Conservation (phyloP, 1,140 invertebrate genomes). For the Dinoponera quadriceps region DNA sequence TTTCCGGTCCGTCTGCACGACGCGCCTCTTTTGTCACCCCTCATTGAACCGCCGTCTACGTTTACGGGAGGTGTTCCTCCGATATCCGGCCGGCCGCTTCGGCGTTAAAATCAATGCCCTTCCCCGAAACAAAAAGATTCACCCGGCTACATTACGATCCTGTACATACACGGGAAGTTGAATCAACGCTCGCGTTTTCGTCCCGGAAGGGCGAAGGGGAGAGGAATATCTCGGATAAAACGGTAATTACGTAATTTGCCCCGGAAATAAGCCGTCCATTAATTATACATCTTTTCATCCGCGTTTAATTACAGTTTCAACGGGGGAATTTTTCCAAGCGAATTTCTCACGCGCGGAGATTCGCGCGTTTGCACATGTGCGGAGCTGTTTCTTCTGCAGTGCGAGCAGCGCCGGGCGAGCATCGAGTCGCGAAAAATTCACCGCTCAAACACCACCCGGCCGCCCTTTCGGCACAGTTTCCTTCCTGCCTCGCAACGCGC, state of each 20-base stretch:
- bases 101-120: background rate
- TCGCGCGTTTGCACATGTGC: background rate
- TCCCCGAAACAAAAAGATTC: slow-evolving; percentile 11
- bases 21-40: slow-evolving; percentile 10
- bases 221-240: slow-evolving; percentile 15
- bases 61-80: background rate
- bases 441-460: background rate
- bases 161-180: background rate
- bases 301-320: background rate
- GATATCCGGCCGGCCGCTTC: background rate
- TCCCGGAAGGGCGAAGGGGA: too few relatives aligned
- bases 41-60: background rate
- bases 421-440: slow-evolving; percentile 27
- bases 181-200: slow-evolving; percentile 4
- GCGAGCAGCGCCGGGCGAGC: background rate
- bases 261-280: slow-evolving; percentile 1
- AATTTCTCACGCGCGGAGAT: background rate
- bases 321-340: slow-evolving; percentile 2
- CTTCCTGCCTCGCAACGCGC: background rate
- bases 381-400: background rate
- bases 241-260: background rate
- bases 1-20: background rate
- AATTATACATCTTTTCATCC: background rate
- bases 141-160: background rate
- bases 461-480: slow-evolving; percentile 1